phyloP scores from a whole-genome alignment of 2,113 vertebrate genomes.

The Mustela nigripes region DNA sequence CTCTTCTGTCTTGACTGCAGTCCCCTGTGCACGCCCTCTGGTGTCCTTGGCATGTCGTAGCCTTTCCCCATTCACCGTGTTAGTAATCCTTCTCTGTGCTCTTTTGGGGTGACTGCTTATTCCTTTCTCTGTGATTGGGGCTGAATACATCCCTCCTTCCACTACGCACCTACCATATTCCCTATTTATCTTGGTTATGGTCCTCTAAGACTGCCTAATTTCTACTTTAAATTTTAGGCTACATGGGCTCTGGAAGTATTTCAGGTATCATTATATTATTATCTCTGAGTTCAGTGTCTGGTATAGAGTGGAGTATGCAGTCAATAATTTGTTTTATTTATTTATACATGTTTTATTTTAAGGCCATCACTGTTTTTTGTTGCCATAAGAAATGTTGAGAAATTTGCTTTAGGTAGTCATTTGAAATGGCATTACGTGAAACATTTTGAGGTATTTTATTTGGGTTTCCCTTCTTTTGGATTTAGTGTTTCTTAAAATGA shows the following conservation, averaged over 20 bases:
- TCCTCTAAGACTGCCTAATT: background rate
- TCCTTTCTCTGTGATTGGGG: background rate
- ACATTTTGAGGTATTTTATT: background rate
- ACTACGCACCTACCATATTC: background rate
- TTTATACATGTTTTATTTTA: background rate
- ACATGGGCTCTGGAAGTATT: background rate
- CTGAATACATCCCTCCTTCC: background rate
- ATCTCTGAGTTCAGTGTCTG: background rate
- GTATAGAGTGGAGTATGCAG: background rate
- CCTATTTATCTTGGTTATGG: background rate
- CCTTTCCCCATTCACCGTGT: rapidly evolving
- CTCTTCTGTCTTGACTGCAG: background rate
- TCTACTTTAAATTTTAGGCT: background rate
- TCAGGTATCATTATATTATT: background rate
- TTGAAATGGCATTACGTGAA: background rate
- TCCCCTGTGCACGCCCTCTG: rapidly evolving
- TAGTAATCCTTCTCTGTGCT: background rate
- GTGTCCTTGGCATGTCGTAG: background rate
- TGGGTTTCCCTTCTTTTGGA: background rate
- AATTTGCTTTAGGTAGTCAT: background rate
- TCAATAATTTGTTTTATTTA: background rate
- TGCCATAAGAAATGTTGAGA: background rate
- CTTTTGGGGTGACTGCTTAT: background rate
- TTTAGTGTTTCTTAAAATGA: background rate
- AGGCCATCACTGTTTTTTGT: background rate